phyloP scores from a whole-genome alignment of 2,113 vertebrate genomes.

The Gallinago jamesoni region DNA sequence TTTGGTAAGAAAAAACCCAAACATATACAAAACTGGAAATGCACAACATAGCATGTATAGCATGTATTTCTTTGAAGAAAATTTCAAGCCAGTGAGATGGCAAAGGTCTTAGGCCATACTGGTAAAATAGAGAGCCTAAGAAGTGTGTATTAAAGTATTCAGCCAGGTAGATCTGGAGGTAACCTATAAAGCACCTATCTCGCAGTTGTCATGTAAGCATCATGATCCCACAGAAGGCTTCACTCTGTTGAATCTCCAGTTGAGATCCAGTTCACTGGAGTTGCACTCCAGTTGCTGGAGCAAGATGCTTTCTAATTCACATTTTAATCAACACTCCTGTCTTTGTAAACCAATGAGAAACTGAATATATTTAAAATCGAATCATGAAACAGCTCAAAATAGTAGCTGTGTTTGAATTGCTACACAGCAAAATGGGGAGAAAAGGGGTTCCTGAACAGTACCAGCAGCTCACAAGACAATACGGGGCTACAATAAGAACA shows the following conservation, averaged over 20 bases:
- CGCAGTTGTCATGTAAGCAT: background rate
- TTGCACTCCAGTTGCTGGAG: background rate
- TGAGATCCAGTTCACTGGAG: background rate
- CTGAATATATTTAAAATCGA: conserved; percentile 49
- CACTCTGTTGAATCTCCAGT: background rate
- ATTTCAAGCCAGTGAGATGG: background rate
- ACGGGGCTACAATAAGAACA: conserved; percentile 20
- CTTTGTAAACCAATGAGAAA: conserved; percentile 5
- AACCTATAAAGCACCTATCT: background rate
- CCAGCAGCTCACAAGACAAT: conserved; percentile 49
- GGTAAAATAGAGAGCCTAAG: background rate
- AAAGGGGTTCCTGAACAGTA: conserved; percentile 6
- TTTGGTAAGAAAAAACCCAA: background rate
- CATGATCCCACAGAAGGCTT: background rate
- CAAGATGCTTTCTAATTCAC: background rate
- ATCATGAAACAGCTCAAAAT: conserved; percentile 21
- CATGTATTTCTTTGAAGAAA: background rate
- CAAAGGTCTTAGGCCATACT: background rate
- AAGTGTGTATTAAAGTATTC: background rate
- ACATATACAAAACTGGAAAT: background rate
- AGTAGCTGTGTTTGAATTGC: conserved; percentile 31
- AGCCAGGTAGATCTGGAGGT: background rate
- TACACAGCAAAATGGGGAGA: conserved; percentile 4
- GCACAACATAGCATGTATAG: background rate
- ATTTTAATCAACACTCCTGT: conserved; percentile 4